Evolutionary conservation across 2,888 invertebrate species (phyloP).

Genomic region (Rhingia rostrata): DNA sequence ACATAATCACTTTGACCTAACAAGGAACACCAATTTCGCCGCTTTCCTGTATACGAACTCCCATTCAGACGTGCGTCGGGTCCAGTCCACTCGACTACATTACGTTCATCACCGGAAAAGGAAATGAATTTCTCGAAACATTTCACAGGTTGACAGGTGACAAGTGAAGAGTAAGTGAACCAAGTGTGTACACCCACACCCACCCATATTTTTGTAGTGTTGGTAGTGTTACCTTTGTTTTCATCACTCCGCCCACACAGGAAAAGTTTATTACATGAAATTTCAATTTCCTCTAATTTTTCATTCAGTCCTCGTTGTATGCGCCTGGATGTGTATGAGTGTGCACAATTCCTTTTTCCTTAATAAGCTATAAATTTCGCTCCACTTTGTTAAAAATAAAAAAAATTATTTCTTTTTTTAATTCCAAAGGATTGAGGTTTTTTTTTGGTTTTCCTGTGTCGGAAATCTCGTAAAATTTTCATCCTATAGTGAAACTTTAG

Average conservation of each 20-base stretch:
- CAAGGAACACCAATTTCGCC: slow-evolving; percentile 6
- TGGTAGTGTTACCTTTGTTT: background rate
- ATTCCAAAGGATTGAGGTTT: slow-evolving; percentile 24
- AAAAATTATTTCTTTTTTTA: slow-evolving; percentile 25
- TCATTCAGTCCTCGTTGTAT: slow-evolving; percentile 41
- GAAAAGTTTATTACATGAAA: slow-evolving; percentile 53
- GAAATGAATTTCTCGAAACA: slow-evolving; percentile 25
- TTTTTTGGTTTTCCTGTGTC: slow-evolving; percentile 45
- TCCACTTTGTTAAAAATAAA: slow-evolving; percentile 21
- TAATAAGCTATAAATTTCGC: slow-evolving; percentile 67
- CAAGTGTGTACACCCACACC: background rate
- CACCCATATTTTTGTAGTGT: background rate
- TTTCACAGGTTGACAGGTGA: slow-evolving; percentile 42
- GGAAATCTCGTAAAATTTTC: slow-evolving; percentile 29
- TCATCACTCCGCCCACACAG: background rate
- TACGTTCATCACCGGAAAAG: background rate
- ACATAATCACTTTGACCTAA: slow-evolving; percentile 32
- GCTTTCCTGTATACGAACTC: too few relatives aligned
- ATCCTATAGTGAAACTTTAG: slow-evolving; percentile 10
- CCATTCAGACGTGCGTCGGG: background rate
- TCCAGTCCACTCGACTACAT: background rate
- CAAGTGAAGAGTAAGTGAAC: slow-evolving; percentile 1
- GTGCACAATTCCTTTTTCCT: slow-evolving; percentile 50
- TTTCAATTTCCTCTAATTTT: slow-evolving; percentile 67
- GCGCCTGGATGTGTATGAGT: slow-evolving; percentile 6